Evolutionary conservation across 2,888 invertebrate species (phyloP), one percentile per base, ranked within the genome.

Genomic region (Epirrita christyi): DNA sequence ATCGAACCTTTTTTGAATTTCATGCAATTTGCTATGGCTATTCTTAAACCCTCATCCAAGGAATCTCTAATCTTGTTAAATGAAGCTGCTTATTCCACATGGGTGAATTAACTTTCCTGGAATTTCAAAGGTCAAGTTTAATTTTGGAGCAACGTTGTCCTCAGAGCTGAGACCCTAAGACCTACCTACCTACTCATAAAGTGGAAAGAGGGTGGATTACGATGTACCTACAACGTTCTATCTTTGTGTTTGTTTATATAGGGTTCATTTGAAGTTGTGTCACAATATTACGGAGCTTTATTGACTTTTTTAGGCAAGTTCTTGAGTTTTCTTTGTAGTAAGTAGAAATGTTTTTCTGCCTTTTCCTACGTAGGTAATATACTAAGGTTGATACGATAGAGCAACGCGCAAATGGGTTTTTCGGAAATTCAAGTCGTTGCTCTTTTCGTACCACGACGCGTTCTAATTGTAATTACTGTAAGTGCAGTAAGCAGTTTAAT

Each of bases 61-160:
- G 14, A 40, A 50, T 44, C 28, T 44, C 37, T 28, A 55, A 63
- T 49, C 47, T 51, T 34, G 43, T 59, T 58, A 53, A 54, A 45
- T 40, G 40, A 44, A 50, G 49, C 41, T 45, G 40, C 49, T 59
- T 54, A 59, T 51, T 57, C 46, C 47, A 46, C 47, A 41, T 53
- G 53, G 44, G 14, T 62, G 40, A 50, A 57, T 50, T 43, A 60
- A 57, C 50, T 62, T 46, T 49, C 57, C 54, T 50, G 54, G 54
- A 57, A 49, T 60, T 43, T 55, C 59, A 56, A 66, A 66, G 70
- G 70, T 71, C 71, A 69, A 63, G 69, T 72, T 71, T 70, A 71
- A 72, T 71, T 67, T 68, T 59, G 66, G 51, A 45, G 28, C 46
- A 53, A 41, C 51, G 21, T 44, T 42, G 50, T 47, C 41, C 55